These are phyloP conservation scores for Steinernema feltiae DNA, from an alignment of 1,140 invertebrate genomes.

Conservation along the genomic window DNA sequence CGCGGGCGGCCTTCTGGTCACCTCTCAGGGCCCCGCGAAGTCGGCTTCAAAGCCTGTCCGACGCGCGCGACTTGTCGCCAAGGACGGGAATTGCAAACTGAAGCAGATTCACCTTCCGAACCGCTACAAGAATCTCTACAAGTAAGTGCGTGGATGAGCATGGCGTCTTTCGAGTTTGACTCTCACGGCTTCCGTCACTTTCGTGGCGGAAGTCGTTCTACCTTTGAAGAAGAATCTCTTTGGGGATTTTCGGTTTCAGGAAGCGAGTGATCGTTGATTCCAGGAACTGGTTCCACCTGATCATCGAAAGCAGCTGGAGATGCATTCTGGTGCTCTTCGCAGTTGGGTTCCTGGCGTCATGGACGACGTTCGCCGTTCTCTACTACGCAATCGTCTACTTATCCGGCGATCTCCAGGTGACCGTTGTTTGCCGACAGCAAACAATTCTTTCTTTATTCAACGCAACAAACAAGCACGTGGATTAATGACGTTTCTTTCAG, in stretches of 20 bases:
- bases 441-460: background rate
- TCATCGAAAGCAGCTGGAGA: slow-evolving; percentile 59
- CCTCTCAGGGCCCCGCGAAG: background rate
- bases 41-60: background rate
- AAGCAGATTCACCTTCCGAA: background rate
- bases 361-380: slow-evolving; percentile 62
- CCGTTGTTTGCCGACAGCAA: background rate
- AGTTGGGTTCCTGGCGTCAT: slow-evolving; percentile 60
- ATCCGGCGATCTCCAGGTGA: slow-evolving; percentile 57
- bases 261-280: slow-evolving; percentile 26
- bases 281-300: slow-evolving; percentile 56
- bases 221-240: background rate
- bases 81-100: background rate
- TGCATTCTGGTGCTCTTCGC: slow-evolving; percentile 61
- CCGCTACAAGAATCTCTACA: slow-evolving; percentile 11
- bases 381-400: slow-evolving; percentile 62
- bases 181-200: background rate
- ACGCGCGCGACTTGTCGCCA: background rate
- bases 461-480: background rate
- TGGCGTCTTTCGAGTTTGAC: background rate
- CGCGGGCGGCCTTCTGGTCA: background rate
- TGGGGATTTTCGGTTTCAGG: background rate
- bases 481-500: slow-evolving; percentile 23
- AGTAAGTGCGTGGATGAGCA: background rate
- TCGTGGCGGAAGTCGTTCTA: background rate